phyloP scores from a whole-genome alignment of 2,888 invertebrate species.

The Melinopterus prodromus region DNA sequence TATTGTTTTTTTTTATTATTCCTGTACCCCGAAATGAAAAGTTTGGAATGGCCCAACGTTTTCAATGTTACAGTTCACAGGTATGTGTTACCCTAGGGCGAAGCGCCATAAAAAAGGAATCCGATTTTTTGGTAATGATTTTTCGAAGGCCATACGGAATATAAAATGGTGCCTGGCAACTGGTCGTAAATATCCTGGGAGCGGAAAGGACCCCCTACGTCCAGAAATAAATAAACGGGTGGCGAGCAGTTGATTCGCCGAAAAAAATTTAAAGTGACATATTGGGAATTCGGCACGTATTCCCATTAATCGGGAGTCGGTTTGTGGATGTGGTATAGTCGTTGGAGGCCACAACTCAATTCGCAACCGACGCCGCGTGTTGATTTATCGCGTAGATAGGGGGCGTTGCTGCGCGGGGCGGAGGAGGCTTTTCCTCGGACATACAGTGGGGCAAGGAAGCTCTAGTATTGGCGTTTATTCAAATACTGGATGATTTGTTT shows the following conservation, averaged over 20 bases:
- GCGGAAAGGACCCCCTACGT: not conserved
- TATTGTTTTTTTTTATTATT: too few species aligned
- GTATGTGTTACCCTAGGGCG: too few species aligned
- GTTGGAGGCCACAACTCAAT: slow-evolving; percentile 24
- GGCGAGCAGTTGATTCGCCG: not conserved
- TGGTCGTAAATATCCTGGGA: not conserved
- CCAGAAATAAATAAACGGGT: not conserved
- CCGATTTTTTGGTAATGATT: not conserved
- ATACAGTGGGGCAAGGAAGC: not conserved
- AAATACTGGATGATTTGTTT: too few species aligned
- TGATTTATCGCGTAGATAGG: slow-evolving; percentile 26
- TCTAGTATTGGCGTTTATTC: not conserved
- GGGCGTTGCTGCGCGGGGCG: not conserved
- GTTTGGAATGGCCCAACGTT: too few species aligned
- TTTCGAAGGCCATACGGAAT: not conserved
- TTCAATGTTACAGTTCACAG: too few species aligned
- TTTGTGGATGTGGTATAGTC: slow-evolving; percentile 13
- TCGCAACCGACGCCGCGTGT: slow-evolving; percentile 24
- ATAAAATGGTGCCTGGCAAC: not conserved
- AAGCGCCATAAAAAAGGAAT: not conserved
- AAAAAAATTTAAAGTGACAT: slow-evolving; percentile 22
- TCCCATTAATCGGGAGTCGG: slow-evolving; percentile 21
- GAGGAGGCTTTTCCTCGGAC: not conserved
- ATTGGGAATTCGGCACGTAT: slow-evolving; percentile 24
- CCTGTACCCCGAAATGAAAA: too few species aligned